Conservation (phyloP, 2,888 invertebrate species). For the Xestobium rufovillosum region DNA sequence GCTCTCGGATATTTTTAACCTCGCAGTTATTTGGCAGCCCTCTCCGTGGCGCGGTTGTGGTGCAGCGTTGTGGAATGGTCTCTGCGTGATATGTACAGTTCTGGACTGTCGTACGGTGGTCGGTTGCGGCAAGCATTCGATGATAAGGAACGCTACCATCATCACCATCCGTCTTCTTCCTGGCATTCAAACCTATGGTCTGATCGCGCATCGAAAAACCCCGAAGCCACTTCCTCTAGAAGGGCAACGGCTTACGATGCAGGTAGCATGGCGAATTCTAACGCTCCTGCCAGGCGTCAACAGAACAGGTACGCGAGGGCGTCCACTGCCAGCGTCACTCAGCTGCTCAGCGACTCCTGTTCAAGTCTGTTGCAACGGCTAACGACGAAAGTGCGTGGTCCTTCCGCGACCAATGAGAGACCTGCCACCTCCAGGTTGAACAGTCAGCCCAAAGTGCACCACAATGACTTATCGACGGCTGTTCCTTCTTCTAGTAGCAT, state of each 20-base stretch:
- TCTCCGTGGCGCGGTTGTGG: too few species aligned
- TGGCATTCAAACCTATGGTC: slow-evolving; percentile 3
- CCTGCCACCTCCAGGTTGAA: slow-evolving; percentile 36
- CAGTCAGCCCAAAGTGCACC: slow-evolving; percentile 2
- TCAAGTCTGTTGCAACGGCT: slow-evolving; percentile 76
- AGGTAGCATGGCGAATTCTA: slow-evolving; percentile 3
- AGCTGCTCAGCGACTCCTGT: slow-evolving; percentile 79
- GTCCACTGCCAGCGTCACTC: slow-evolving; percentile 74
- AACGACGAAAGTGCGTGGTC: slow-evolving; percentile 65
- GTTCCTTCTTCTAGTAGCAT: slow-evolving; percentile 31
- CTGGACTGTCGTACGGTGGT: slow-evolving; percentile 35
- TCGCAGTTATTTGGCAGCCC: too few species aligned
- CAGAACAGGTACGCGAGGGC: slow-evolving; percentile 72
- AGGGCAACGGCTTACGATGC: too few species aligned
- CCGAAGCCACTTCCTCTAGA: slow-evolving; percentile 2
- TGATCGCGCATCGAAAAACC: background rate
- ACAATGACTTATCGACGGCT: slow-evolving; percentile 4
- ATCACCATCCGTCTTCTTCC: too few species aligned
- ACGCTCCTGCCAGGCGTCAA: slow-evolving; percentile 45
- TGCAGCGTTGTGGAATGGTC: too few species aligned
- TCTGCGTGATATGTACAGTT: slow-evolving; percentile 36
- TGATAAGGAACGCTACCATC: slow-evolving; percentile 19
- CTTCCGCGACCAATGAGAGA: slow-evolving; percentile 52
- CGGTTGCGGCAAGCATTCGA: too few species aligned
- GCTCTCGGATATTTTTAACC: too few species aligned